Base-by-base conservation (phyloP, 2,113 vertebrate species). In the Miniopterus natalensis region DNA sequence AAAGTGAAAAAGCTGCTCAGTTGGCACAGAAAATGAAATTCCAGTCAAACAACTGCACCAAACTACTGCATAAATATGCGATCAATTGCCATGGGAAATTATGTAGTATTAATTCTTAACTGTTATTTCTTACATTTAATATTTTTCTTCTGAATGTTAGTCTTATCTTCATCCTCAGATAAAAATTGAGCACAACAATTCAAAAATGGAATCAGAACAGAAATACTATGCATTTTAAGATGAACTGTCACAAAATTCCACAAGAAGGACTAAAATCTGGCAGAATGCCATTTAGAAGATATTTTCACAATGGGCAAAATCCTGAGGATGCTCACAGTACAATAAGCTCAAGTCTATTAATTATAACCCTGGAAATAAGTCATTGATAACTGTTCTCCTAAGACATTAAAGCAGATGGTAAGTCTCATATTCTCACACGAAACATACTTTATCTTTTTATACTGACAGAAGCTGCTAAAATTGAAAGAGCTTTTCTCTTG, bases 21-120 rank as follows among this genome's bases (percentile, higher is more conserved):
- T 31, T 80, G 84, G 70, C 53, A 86, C 36, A 70, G 7, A 5
- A 80, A 63, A 61, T 59, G 8, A 87, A 85, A 45, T 45, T 73
- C 68, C 83, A 65, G n/a, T 59, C 47, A 92, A 92, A 85, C 15
- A 85, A 77, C 8, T 85, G 36, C 77, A 7, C 27, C 55, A 84
- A 88, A 73, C 21, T 95, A 84, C 47, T 80, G 73, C 81, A 73
- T n/a, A 70, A 92, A 94, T 51, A 94, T 65, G 40, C 7, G 65
- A 88, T 92, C 31, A 59, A 87, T 45, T 66, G 45, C 18, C 77
- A 59, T 78, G 8, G 17, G 3, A 79, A 90, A 84, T 53, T 63
- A 2, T 45, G 3, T 63, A 74, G 0, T 70, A 73, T 66, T 84
- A 84, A 74, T 74, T 81, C 61, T 86, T 86, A 86, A 51, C 6